phyloP scores from a whole-genome alignment of 2,888 invertebrate genomes.

The Heliconius erato region DNA sequence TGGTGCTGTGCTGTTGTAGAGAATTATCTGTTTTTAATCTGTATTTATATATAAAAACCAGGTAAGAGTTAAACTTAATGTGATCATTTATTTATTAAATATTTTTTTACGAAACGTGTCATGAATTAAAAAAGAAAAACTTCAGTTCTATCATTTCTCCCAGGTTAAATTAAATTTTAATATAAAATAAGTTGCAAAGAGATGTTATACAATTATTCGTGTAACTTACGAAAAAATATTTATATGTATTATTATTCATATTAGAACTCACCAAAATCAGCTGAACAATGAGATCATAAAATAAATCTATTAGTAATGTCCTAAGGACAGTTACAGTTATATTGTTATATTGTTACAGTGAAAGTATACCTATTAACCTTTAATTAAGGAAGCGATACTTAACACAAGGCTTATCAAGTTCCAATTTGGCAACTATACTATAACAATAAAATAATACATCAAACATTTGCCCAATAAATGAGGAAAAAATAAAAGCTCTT shows the following conservation, averaged over 20 bases:
- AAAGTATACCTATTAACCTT: background rate
- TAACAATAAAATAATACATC: background rate
- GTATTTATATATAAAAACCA: background rate
- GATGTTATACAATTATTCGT: no score
- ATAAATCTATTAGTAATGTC: background rate
- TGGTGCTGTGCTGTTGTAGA: background rate
- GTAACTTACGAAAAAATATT: no score
- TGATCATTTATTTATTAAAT: no score
- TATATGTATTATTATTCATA: no score
- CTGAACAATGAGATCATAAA: background rate
- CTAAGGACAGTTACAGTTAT: background rate
- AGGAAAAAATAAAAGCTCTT: background rate
- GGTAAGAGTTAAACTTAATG: background rate
- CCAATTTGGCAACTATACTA: background rate
- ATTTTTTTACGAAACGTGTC: no score
- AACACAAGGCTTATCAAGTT: background rate
- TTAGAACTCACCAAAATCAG: background rate
- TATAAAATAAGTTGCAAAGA: no score
- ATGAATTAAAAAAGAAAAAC: no score
- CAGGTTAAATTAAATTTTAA: no score
- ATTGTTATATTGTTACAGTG: background rate
- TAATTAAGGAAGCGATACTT: background rate
- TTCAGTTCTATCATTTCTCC: no score
- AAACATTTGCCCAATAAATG: background rate
- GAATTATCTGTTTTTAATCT: conserved; percentile 17